Base-by-base conservation (phyloP, 2,888 invertebrate genomes). In the Coelinius sp. region DNA sequence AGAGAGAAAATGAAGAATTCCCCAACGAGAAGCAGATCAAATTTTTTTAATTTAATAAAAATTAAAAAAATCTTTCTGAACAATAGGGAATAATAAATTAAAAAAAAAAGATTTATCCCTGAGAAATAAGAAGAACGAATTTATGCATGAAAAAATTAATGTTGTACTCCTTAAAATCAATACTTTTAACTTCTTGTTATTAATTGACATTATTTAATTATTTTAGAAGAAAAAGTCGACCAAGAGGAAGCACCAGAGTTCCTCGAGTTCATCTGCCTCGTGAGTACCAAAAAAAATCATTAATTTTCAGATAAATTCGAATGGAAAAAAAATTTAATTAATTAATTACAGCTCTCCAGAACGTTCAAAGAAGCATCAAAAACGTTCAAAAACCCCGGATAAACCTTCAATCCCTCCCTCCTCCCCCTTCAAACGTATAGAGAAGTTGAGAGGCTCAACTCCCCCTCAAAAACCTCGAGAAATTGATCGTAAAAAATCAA, bases 191-290 rank as follows among this genome's bases (percentile, higher is more conserved):
- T 59, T 59, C 27, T 25, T 2, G 31, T 10, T 70, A 49, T 22
- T 46, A 35, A 49, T 62, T 17, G 3, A 24, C 27, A 62, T 41
- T 0, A 41, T 81, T 59, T 78, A 68, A 83, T 85, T 80, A 76
- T 84, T 87, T 84, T 84, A 87, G 88, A 89, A 92, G 90, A 92
- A 91, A 88, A 91, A 90, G 86, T 89, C 89, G 76, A 80, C 80
- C 68, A 91, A 91, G 87, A 91, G 90, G 88, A 91, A 90, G 83
- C 89, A 89, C 76, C 89, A 89, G 75, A 89, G 89, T 70, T 89
- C 90, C 63, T 90, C 90, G 70, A 90, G 90, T 82, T 90, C 91
- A 24, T 88, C 90, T 79, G 90, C 90, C 76, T 91, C 90, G 92
- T 92, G 75, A 77, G 75, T 67, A 7, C 5, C 52, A 46, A 46